Conservation (phyloP, 1,140 invertebrate species). For the Forficula auricularia region DNA sequence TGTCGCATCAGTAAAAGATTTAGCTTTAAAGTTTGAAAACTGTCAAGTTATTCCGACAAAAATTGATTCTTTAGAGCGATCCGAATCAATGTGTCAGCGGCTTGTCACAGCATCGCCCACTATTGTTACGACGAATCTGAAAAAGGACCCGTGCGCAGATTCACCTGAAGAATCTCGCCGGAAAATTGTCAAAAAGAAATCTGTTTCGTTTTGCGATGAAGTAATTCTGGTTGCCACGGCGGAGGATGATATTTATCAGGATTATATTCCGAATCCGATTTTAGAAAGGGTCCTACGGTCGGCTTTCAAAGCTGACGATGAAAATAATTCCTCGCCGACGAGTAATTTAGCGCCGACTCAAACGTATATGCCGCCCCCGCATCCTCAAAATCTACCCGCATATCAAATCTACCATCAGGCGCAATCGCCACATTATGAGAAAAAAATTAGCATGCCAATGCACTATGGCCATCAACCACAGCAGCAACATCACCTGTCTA, state of each 20-base stretch:
- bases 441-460: no score
- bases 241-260: constrained; percentile 75
- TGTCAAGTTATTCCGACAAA: no score
- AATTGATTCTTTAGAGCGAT: no score
- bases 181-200: constrained; percentile 61
- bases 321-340: constrained; percentile 24
- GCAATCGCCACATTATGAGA: not conserved
- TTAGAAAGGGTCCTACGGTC: constrained; percentile 67
- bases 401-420: constrained; percentile 2
- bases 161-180: constrained; percentile 21
- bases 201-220: constrained; percentile 84
- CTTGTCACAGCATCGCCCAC: no score
- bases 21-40: constrained; percentile 63
- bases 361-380: constrained; percentile 4
- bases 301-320: constrained; percentile 51
- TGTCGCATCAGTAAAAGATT: constrained; percentile 47
- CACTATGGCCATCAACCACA: no score
- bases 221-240: constrained; percentile 80
- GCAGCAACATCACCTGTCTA: no score
- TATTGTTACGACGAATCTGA: no score
- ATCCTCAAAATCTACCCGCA: constrained; percentile 9
- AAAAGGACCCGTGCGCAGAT: no score
- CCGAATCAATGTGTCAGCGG: no score
- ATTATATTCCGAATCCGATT: constrained; percentile 79
- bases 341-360: not conserved